A percentile compares a stretch with the other conserved stretches of the same genome.
Conservation (phyloP, 2,888 invertebrate species). For the Morinoia aosen region DNA sequence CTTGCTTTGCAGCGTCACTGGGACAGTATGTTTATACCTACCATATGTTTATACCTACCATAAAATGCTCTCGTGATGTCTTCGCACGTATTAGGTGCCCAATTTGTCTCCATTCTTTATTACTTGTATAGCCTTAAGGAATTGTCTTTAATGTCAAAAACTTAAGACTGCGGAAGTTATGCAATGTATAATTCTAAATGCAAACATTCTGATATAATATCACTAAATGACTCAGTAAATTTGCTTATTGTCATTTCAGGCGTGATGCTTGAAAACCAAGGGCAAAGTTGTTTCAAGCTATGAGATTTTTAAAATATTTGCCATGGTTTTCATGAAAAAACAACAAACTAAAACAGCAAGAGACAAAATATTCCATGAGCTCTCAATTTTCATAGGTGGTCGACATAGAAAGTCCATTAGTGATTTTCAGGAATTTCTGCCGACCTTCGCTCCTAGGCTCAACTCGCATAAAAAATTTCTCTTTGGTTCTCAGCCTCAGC, state of each 20-base stretch:
- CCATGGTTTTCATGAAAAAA: background rate
- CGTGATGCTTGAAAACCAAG: background rate
- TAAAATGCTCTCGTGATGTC: no score
- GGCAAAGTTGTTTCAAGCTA: background rate
- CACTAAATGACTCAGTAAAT: background rate
- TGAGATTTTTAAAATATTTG: background rate
- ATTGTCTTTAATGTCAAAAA: background rate
- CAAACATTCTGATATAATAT: background rate
- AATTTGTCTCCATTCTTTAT: no score
- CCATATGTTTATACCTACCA: no score
- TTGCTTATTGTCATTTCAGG: background rate
- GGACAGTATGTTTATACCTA: no score
- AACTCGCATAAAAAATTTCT: background rate
- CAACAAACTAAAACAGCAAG: background rate
- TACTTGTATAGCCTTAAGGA: background rate
- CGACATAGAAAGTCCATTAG: background rate
- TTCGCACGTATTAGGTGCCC: no score
- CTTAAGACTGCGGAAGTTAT: background rate
- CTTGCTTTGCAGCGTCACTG: no score
- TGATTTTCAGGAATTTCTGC: background rate
- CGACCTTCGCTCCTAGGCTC: background rate
- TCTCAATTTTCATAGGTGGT: background rate
- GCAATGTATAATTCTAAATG: background rate
- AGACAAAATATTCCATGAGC: background rate
- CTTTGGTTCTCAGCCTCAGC: background rate